Evolutionary conservation across 2,113 vertebrate genomes (phyloP), one percentile per base, ranked within the genome.

Genomic region (Catagonus wagneri): DNA sequence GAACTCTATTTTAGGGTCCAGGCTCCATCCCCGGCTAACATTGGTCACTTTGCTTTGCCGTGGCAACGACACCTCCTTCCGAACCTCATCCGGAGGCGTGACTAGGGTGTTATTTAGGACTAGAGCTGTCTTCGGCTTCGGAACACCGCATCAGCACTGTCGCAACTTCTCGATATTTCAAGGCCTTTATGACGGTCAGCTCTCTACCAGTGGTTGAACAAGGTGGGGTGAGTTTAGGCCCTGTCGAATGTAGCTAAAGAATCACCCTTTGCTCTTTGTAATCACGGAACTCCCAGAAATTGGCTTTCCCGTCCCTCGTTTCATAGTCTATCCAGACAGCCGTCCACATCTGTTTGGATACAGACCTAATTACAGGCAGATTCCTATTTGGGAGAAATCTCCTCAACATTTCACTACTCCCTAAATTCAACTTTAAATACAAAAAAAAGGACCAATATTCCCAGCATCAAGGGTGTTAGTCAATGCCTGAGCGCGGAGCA

Each of bases 371-470:
- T 12, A 27, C 2, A 34, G 50, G 74, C 81, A 75, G 16, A 34
- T 95, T n/a, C 23, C 11, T 63, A 2, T 34, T 39, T 75, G 39
- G 15, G 80, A 50, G 65, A 52, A 63, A 91, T 36, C 22, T 22
- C n/a, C 23, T 54, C 20, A 69, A 72, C 20, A 44, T 23, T n/a
- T 66, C 88, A 44, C 22, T 66, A 65, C 80, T 60, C 54, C 66
- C 34, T 69, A 91, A 71, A 85, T 76, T n/a, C 50, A 92, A 34
- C 72, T 92, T 63, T 71, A 72, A 92, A 29, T 50, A 90, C 5
- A 44, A 44, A 7, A 7, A 80, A 85, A 61, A 44, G 22, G 13
- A 10, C 23, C 72, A 12, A 1, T 19, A 66, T 71, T 19, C 36
- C 29, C 23, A 32, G 19, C 76, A 71, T 17, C 27, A 54, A 52